Evolutionary conservation across 92 coral and sea anemone genomes (phyloP), one percentile per base, ranked within the genome.

Genomic region (Hydrozoanthus gracilis): DNA sequence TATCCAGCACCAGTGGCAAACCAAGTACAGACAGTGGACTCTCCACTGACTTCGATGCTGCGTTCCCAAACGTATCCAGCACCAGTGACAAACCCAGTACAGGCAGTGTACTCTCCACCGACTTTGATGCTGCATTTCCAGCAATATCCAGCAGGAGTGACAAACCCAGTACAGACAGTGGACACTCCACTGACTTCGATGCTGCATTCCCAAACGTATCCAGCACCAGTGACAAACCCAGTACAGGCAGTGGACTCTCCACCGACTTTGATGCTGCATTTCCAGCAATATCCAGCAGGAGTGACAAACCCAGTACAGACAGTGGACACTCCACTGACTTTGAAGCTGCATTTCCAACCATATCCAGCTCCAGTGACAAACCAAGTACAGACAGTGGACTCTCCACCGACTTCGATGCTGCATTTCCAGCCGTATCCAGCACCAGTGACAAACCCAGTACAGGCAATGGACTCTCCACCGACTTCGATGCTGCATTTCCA

Each of bases 81-180:
- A 51, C 54, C 45, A 48, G 82, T 51, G 14, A 49, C 15, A 76
- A 51, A 54, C 48, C 13, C 3, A 65, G 39, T 48, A 35, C 61
- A 13, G 13, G n/a, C 50, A 16, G 16, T 20, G 65, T 5, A 4
- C 20, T 7, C 44, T 54, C 54, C 4, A 16, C 82, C n/a, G 12
- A 64, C 27, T 76, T 76, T 44, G 17, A 76, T 18, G 82, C 47
- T 76, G 18, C 85, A 3, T 80, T 80, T 64, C 74, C 74, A 45
- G 46, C 18, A 0, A 74, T 18, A 17, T 64, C 73, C 39, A 79
- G 69, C 27, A 46, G 18, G 16, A 60, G 15, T 62, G 14, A 46
- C 15, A 79, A 61, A 44, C 13, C 8, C 0, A 51, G 12, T 11
- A 77, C 44, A 15, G 27, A 15, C 7, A 4, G 44, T 16, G 58